These are phyloP conservation scores for Hemicrepidius hirtus DNA, from an alignment of 2,888 invertebrate genomes.

Conservation along the genomic window DNA sequence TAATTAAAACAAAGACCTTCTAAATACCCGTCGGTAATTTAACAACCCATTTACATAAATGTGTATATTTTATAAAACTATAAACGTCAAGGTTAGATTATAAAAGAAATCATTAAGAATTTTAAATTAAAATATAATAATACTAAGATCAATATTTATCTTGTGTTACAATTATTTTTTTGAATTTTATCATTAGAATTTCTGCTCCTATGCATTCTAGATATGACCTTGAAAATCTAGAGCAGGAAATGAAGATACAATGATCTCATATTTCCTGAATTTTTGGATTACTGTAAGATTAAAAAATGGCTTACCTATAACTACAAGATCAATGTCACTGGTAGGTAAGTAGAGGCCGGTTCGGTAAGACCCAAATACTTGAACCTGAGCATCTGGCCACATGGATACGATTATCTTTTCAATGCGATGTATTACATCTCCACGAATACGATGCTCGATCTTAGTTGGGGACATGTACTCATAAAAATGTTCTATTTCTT, in stretches of 20 bases:
- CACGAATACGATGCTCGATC: slow-evolving; percentile 92
- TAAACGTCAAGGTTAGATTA: no score
- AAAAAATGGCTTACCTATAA: slow-evolving; percentile 73
- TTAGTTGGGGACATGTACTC: slow-evolving; percentile 94
- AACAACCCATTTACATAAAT: not conserved
- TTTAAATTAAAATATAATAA: not conserved
- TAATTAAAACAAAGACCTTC: slow-evolving; percentile 3
- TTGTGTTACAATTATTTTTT: no score
- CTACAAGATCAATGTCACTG: slow-evolving; percentile 83
- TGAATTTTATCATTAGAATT: no score
- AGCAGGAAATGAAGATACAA: not conserved
- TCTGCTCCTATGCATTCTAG: no score
- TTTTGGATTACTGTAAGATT: not conserved
- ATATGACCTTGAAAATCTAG: not conserved
- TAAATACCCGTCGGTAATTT: not conserved
- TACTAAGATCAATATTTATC: no score
- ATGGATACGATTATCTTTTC: slow-evolving; percentile 89
- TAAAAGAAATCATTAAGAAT: not conserved
- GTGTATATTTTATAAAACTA: no score
- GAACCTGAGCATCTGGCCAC: slow-evolving; percentile 96
- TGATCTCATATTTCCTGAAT: not conserved
- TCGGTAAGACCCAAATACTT: slow-evolving; percentile 98
- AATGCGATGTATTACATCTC: slow-evolving; percentile 92
- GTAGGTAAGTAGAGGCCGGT: slow-evolving; percentile 98
- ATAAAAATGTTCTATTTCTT: slow-evolving; percentile 98